Base-by-base conservation (phyloP, 2,797 vertebrate species). In the Melopsittacus undulatus region DNA sequence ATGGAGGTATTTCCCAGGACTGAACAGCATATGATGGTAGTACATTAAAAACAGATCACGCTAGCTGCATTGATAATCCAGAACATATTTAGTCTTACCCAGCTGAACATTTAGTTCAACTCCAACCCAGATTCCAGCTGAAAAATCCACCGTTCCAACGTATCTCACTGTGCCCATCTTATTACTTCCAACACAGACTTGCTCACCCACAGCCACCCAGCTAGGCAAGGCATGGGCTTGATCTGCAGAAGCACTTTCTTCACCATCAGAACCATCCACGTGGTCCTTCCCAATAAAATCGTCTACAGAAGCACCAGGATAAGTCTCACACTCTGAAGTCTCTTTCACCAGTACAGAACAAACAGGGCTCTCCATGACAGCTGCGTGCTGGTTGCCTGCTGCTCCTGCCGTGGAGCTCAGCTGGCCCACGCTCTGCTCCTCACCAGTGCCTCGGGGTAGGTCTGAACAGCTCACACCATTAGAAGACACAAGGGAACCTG, bases 71-170 rank as follows among this genome's bases (percentile, higher is more conserved):
- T 36, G 52, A 45, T 42, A 90, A 95, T 36, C 30, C 54, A 48
- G 36, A 85, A 56, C 6, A 36, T 5, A 66, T 30, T 63, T 46
- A 90, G 62, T 96, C 98, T 98, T 97, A 99, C 98, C 98, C 92
- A 98, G 97, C 95, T 98, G 98, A 96, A 98, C 95, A 79, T 98
- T 98, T 79, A 99, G 98, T 96, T 98, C 98, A 89, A 99, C 97
- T 72, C 98, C 98, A 85, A 99, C 97, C 98, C 98, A 99, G 95
- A 98, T 97, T 63, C 98, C 98, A 97, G 98, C 96, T 24, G 98
- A 98, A 87, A 99, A 99, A 98, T 99, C 99, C 93, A 98, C 98
- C 0, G 98, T 98, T 91, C 98, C 98, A 40, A 98, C 75, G 3
- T 98, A 99, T 96, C 98, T 98, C 85, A 99, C 97, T 0, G 94